These are phyloP conservation scores for Vannuccia rotundouncinata DNA, from an alignment of 2,888 invertebrate species.

Conservation along the genomic window DNA sequence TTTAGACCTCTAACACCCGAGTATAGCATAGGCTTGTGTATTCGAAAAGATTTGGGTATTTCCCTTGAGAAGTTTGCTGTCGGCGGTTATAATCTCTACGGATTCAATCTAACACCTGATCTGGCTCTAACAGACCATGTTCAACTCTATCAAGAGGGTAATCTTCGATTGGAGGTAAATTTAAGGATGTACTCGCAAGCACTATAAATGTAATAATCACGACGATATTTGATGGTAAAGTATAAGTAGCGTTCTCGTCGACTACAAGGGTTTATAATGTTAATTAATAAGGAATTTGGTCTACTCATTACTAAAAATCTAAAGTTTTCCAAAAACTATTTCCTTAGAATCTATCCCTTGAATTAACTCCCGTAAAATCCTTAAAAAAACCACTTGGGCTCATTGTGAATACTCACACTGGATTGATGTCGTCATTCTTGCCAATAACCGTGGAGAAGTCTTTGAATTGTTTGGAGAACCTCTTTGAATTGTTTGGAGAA, in stretches of 20 bases:
- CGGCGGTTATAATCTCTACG: not conserved
- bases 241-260: not conserved
- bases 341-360: not conserved
- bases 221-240: not conserved
- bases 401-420: not conserved
- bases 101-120: not conserved
- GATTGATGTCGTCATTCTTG: not conserved
- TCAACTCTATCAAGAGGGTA: conserved; percentile 11
- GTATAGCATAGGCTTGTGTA: not conserved
- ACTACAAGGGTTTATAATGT: not conserved
- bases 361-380: not conserved
- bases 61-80: not conserved
- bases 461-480: too few relatives aligned
- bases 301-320: not conserved
- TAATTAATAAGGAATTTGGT: not conserved
- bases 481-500: not conserved
- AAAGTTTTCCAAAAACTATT: not conserved
- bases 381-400: not conserved
- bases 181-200: too few relatives aligned
- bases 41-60: conserved; percentile 10
- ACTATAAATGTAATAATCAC: not conserved
- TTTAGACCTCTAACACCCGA: conserved; percentile 3
- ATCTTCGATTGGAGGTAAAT: not conserved
- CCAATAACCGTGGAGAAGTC: not conserved
- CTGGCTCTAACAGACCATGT: not conserved